A percentile compares a stretch with the other conserved stretches of the same genome.
These are phyloP conservation scores for Penelope pileata DNA, from an alignment of 2,113 vertebrate species.

Conservation along the genomic window DNA sequence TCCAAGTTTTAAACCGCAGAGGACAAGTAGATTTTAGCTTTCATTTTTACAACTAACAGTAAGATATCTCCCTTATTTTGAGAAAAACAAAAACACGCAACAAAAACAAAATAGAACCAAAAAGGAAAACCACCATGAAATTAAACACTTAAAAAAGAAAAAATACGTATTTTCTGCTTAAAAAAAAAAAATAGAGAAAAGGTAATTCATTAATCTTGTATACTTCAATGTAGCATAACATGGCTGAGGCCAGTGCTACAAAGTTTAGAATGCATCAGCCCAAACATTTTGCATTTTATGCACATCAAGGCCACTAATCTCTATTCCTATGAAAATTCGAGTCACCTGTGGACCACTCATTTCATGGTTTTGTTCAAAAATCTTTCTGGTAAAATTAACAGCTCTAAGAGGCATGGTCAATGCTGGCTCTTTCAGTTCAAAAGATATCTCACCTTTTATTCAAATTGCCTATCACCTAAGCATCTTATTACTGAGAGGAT, in stretches of 20 bases:
- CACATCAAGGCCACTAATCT: accelerated
- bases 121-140: background rate
- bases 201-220: background rate
- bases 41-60: background rate
- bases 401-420: background rate
- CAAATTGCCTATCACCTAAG: background rate
- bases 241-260: background rate
- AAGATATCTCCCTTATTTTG: background rate
- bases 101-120: too few relatives aligned
- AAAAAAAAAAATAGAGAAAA: background rate
- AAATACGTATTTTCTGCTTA: too few relatives aligned
- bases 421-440: background rate
- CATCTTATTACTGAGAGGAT: background rate
- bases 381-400: background rate
- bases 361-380: background rate
- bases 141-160: background rate
- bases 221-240: background rate
- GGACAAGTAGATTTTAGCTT: background rate
- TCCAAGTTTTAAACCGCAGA: background rate
- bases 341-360: background rate
- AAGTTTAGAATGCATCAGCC: background rate
- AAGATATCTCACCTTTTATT: background rate
- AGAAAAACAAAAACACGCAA: background rate
- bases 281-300: background rate
- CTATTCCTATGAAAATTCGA: background rate